Base-by-base conservation (phyloP, 2,797 vertebrate genomes). In the Tapirus indicus region DNA sequence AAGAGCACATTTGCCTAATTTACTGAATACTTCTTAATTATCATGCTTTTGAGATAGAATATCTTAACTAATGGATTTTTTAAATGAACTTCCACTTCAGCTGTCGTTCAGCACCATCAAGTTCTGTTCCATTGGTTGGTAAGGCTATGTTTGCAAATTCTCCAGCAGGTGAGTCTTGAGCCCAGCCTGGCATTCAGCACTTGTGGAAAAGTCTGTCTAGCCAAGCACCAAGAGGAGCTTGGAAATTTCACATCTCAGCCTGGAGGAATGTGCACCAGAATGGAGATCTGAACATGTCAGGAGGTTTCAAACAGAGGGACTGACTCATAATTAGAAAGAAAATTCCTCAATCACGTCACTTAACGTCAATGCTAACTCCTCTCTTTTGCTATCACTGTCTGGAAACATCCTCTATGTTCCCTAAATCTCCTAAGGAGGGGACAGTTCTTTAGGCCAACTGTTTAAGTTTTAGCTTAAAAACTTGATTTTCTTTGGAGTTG, bases 1-100 rank as follows among this genome's bases (percentile, higher is more conserved):
- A 93, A 54, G 27, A 23, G 16, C 32, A 60, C n/a, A 20, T 97
- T 97, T 96, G 85, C 41, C 35, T 97, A 44, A 54, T 85, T 93
- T 92, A 77, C 62, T 69, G 88, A 85, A 56, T 86, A 66, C 6
- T 44, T 96, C n/a, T 87, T 44, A 72, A 41, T 89, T 82, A 56
- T 62, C 56, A 56, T 83, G 27, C 17, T 64, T 92, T 84, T 75
- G 44, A 49, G 29, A 85, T 82, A 72, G 62, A 82, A 68, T 49
- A 62, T 85, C 58, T 91, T 72, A 29, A 75, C 58, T 64, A 47
- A 38, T 35, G 0, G 20, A 68, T 64, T 94, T 91, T 89, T 64
- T 9, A 95, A 85, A 77, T 92, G 29, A 91, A 71, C 12, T 78
- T 75, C 13, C 5, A 83, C 10, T 64, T 38, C 32, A 62, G n/a